These are phyloP conservation scores for Phasia obesa DNA, from an alignment of 2,888 invertebrate genomes.

Conservation along the genomic window DNA sequence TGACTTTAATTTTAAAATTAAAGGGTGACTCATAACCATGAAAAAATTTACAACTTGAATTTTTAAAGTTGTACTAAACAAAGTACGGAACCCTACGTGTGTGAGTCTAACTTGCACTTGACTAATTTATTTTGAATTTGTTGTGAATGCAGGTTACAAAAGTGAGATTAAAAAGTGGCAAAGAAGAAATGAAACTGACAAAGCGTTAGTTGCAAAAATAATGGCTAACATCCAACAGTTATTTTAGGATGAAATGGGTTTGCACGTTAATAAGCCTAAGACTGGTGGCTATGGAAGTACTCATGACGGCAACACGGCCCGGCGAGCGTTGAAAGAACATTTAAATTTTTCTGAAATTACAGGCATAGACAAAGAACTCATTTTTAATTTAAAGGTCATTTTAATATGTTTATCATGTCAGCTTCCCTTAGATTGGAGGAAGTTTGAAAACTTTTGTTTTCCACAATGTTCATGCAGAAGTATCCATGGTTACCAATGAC, in stretches of 20 bases:
- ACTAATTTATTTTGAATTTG: slow-evolving; percentile 9
- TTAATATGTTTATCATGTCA: slow-evolving; percentile 3
- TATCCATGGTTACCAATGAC: slow-evolving; percentile 12
- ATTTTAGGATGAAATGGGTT: slow-evolving; percentile 19
- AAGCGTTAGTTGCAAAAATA: slow-evolving; percentile 25
- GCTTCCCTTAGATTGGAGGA: background rate
- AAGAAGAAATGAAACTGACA: slow-evolving; percentile 27
- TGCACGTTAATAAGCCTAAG: slow-evolving; percentile 34
- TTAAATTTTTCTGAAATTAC: background rate
- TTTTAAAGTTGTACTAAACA: too few relatives aligned
- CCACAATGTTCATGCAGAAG: slow-evolving; percentile 3
- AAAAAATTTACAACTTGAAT: too few relatives aligned
- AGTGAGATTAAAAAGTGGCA: slow-evolving; percentile 31
- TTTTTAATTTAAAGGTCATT: slow-evolving; percentile 15
- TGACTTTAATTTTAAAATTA: too few relatives aligned
- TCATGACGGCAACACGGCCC: background rate
- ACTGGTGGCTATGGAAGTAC: slow-evolving; percentile 23
- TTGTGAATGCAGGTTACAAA: slow-evolving; percentile 27
- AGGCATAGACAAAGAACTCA: too few relatives aligned
- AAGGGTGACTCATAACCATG: too few relatives aligned
- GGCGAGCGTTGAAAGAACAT: background rate
- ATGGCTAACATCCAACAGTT: slow-evolving; percentile 10
- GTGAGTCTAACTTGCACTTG: slow-evolving; percentile 20
- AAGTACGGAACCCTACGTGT: slow-evolving; percentile 17
- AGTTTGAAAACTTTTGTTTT: slow-evolving; percentile 1